These are phyloP conservation scores for Dasyornis broadbenti DNA, from an alignment of 2,113 vertebrate species.

Conservation along the genomic window DNA sequence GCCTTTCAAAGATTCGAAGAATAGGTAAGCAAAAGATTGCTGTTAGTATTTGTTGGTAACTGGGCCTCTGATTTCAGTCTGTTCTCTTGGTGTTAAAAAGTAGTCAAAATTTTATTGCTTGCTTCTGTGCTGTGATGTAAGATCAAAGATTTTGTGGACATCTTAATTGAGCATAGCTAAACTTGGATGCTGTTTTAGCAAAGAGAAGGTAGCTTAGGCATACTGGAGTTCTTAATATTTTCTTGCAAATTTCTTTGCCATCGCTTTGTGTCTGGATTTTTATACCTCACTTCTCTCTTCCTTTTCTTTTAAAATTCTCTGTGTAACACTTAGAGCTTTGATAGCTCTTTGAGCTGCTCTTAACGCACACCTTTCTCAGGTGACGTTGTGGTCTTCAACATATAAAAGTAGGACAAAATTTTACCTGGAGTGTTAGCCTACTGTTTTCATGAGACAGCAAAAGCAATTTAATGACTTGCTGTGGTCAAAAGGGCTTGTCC, in stretches of 20 bases:
- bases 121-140: neutral
- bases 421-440: neutral
- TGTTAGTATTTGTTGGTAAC: slow-evolving; percentile 23
- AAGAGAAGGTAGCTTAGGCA: neutral
- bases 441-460: neutral
- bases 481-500: neutral
- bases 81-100: neutral
- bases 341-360: neutral
- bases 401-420: neutral
- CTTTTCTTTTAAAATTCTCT: slow-evolving; percentile 27
- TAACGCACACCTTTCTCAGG: neutral
- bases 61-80: slow-evolving; percentile 6
- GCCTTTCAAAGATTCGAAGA: slow-evolving; percentile 54
- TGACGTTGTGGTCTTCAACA: neutral
- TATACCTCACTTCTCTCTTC: neutral
- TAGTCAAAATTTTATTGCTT: neutral
- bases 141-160: neutral
- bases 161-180: neutral
- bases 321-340: neutral
- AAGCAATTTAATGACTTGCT: neutral
- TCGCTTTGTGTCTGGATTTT: slow-evolving; percentile 26
- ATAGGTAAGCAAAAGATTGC: slow-evolving; percentile 52
- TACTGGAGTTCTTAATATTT: neutral
- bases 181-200: neutral
- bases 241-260: slow-evolving; percentile 37